Conservation (phyloP, 2,113 vertebrate genomes). For the Lagopus muta region DNA sequence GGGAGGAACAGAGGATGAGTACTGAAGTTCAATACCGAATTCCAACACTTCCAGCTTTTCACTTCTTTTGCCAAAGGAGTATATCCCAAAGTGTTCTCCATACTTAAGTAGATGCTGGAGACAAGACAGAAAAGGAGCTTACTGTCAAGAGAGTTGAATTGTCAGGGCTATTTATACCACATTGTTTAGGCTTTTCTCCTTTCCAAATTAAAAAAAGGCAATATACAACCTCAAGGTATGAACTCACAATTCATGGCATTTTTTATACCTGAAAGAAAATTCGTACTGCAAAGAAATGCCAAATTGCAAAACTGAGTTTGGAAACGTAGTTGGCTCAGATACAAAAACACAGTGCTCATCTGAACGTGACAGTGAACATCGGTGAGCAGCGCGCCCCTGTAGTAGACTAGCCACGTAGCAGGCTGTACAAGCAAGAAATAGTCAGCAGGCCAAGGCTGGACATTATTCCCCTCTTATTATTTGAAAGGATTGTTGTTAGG, state of each 20-base stretch:
- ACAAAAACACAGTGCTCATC: rapidly evolving
- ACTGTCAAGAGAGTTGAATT: background rate
- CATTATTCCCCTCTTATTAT: background rate
- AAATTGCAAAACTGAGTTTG: background rate
- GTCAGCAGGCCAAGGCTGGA: background rate
- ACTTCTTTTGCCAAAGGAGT: background rate
- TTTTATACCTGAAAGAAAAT: background rate
- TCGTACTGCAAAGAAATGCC: background rate
- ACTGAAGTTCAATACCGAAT: background rate
- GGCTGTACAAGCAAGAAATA: background rate
- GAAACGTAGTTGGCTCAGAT: background rate
- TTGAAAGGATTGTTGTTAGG: background rate
- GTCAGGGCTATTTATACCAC: background rate
- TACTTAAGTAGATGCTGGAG: background rate
- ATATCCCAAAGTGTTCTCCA: background rate
- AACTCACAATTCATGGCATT: background rate
- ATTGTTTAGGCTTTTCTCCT: background rate
- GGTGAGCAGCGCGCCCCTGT: background rate
- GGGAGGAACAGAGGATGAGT: background rate
- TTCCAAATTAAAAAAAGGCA: background rate
- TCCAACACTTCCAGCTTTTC: background rate
- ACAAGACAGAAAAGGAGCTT: background rate
- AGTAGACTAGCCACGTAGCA: background rate
- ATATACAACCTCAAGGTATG: background rate
- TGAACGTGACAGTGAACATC: background rate